Conservation (phyloP, 2,888 invertebrate genomes). For the Parascotia fuliginaria region DNA sequence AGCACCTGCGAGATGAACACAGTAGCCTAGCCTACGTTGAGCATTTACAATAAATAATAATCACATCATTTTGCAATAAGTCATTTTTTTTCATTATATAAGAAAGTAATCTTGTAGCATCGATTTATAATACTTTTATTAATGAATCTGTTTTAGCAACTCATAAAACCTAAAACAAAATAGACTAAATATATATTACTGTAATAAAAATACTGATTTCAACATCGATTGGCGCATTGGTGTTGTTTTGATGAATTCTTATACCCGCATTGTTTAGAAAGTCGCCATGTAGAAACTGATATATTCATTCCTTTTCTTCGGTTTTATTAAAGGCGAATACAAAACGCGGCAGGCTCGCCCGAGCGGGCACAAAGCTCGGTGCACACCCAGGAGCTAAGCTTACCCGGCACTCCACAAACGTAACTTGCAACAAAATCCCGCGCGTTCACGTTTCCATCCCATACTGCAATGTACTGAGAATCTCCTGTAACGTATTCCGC, state of each 20-base stretch:
- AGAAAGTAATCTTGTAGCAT: too few species aligned
- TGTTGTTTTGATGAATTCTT: background rate
- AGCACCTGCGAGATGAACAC: too few species aligned
- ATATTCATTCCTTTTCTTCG: conserved; percentile 56
- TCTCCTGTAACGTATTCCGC: conserved; percentile 70
- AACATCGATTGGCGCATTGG: too few species aligned
- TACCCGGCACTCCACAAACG: conserved; percentile 62
- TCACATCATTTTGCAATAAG: too few species aligned
- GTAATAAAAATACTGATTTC: too few species aligned
- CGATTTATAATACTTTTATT: too few species aligned
- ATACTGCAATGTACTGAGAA: conserved; percentile 66
- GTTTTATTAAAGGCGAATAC: conserved; percentile 68
- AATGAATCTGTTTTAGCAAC: too few species aligned
- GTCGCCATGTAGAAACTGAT: conserved; percentile 32
- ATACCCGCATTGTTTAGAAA: background rate
- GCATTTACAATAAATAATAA: too few species aligned
- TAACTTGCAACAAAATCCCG: conserved; percentile 73
- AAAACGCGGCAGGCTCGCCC: conserved; percentile 58
- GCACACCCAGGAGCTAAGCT: conserved; percentile 63
- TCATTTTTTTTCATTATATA: too few species aligned
- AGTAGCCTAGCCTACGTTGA: too few species aligned
- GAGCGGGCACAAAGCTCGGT: conserved; percentile 60
- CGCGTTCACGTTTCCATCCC: conserved; percentile 69
- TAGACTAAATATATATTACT: too few species aligned
- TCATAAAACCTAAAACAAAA: too few species aligned